Percentiles rank a stretch among this genome's conserved stretches.
Conservation (phyloP, 2,888 invertebrate genomes). For the Tenthredo mesomela region DNA sequence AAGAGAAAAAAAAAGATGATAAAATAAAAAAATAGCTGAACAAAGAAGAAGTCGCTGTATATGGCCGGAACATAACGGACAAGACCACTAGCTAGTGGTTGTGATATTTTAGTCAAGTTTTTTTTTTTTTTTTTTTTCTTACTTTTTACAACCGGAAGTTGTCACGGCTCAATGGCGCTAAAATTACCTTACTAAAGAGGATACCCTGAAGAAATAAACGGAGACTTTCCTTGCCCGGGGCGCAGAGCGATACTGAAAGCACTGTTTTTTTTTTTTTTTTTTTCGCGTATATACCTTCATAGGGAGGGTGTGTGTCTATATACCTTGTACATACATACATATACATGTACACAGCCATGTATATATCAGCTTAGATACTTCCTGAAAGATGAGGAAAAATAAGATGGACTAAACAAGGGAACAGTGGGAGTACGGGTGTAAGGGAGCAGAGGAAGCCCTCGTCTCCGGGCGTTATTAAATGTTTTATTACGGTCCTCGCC, state of each 20-base stretch:
- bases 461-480: constrained; percentile 61
- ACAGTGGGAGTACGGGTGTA: background rate
- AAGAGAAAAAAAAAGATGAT: background rate
- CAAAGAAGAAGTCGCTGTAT: background rate
- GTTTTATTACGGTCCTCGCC: constrained; percentile 61
- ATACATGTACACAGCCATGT: background rate
- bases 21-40: background rate
- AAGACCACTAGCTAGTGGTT: background rate
- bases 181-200: constrained; percentile 22
- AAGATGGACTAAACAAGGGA: constrained; percentile 42
- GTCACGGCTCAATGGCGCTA: background rate
- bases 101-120: constrained; percentile 11
- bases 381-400: constrained; percentile 33
- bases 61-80: background rate
- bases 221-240: background rate
- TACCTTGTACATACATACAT: background rate
- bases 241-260: background rate
- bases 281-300: background rate
- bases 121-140: background rate
- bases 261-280: background rate
- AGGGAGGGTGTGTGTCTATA: background rate
- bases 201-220: background rate
- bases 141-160: constrained; percentile 30
- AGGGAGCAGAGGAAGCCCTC: constrained; percentile 38
- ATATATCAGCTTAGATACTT: background rate